Evolutionary conservation across 1,140 invertebrate species (phyloP), one percentile per base, ranked within the genome.

Genomic region (Drosophila lini): DNA sequence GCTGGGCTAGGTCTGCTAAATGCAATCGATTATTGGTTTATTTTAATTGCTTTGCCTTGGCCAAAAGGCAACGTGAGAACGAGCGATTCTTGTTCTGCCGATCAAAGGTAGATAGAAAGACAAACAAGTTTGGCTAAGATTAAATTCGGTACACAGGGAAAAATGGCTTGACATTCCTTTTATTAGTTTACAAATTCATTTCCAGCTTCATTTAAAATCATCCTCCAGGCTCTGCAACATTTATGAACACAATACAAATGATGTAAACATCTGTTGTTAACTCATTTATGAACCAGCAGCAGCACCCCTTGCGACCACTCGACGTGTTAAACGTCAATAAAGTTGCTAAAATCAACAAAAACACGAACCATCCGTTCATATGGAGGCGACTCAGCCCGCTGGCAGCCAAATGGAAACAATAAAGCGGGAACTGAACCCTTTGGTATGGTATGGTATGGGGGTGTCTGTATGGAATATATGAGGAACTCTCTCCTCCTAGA

Each of bases 281-380:
- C 75, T 73, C 63, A 84, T 88, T 86, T 47, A 77, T 59, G 60
- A 34, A 45, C 61, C 60, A 38, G 40, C 68, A 41, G 19, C 63
- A 32, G 28, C 69, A 71, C 42, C 57, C 32, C 71, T 57, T 22
- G 41, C 42, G 36, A 45, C 42, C 53, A 59, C 64, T 58, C 52
- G 71, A 86, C 71, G 83, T 88, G 83, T 83, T 86, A 86, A 86
- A 88, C 76, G 83, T 86, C 83, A 88, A 88, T 88, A 80, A 82
- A 82, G 71, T 88, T 86, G 83, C 83, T 75, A 86, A 86, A 88
- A 88, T 86, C 82, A 88, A 82, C 83, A 86, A 76, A 40, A 82
- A 69, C 45, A 78, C 42, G 19, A 41, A 32, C 50, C 65, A 70
- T 59, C 68, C 42, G 41, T 15, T 40, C 63, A 47, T 34, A 70